Percentiles rank a stretch among this genome's conserved stretches.
Conservation (phyloP, 2,888 invertebrate genomes). For the Meghimatium bilineatum region DNA sequence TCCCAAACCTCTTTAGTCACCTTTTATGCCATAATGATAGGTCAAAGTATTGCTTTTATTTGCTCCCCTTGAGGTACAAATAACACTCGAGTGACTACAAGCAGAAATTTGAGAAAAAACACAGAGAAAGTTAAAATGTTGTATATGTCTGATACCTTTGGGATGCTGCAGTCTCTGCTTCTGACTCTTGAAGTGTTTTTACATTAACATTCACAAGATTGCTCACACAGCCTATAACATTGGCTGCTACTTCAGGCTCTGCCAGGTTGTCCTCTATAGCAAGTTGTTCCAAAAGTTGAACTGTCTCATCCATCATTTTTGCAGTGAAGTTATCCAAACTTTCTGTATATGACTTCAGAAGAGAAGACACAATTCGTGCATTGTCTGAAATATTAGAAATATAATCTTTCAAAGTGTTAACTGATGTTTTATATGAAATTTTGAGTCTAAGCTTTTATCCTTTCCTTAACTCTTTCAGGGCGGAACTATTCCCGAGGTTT, state of each 20-base stretch:
- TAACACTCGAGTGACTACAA: no score
- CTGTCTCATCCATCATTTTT: not conserved
- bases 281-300: not conserved
- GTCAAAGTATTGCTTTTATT: no score
- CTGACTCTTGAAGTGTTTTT: constrained; percentile 10
- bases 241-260: not conserved
- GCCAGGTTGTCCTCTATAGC: not conserved
- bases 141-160: not conserved
- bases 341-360: not conserved
- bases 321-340: not conserved
- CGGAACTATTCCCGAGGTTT: no score
- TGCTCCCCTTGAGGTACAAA: no score
- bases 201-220: constrained; percentile 10
- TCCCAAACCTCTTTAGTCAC: no score
- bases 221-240: constrained; percentile 11
- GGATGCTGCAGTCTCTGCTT: not conserved
- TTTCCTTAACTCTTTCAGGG: no score
- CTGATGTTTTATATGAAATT: not conserved
- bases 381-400: not conserved
- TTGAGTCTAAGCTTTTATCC: no score
- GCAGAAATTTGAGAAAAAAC: no score
- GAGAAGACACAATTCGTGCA: not conserved
- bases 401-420: not conserved
- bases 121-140: not conserved
- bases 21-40: no score